Evolutionary conservation across 2,888 invertebrate species (phyloP), one percentile per base, ranked within the genome.

Genomic region (Physocephala rufipes): DNA sequence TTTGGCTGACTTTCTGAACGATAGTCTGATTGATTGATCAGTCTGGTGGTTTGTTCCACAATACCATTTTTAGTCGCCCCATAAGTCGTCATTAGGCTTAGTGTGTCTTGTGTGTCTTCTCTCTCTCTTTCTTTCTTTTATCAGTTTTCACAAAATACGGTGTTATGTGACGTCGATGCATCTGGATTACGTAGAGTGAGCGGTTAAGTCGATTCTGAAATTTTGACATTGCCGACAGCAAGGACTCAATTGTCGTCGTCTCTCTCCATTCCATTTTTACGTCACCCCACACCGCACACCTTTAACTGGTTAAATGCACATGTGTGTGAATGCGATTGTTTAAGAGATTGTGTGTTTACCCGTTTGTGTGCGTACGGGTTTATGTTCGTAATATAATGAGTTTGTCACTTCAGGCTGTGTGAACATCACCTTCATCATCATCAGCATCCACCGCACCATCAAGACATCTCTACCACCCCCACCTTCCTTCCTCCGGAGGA

Each of bases 371-470:
- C 9, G 2, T 36, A 9, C 51, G 16, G 51, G 65, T 15, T 7
- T 36, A 61, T 59, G 55, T 64, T 67, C 63, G 61, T 73, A 72
- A 76, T 78, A 78, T 83, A 82, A 83, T 82, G 79, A 82, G 80
- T 80, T 82, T 78, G 78, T 82, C 78, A 78, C 84, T 82, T 74
- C 78, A 78, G 84, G 84, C 81, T 84, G 82, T 84, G 84, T 84
- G 84, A 84, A 84, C 84, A 84, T 84, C 78, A 78, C 78, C 78
- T 76, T 76, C 78, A 79, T 79, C 78, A 79, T 75, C 79, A 71
- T 72, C 68, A 71, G 67, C 67, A 58, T 71, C 62, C 73, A 58
- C 76, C 65, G 67, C 77, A 71, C 72, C 72, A 74, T 69, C 71
- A 70, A 66, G 15, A 24, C 53, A 21, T 24, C 63, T 26, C 26